Evolutionary conservation across 2,113 vertebrate genomes (phyloP), one percentile per base, ranked within the genome.

Genomic region (Casuarius casuarius): DNA sequence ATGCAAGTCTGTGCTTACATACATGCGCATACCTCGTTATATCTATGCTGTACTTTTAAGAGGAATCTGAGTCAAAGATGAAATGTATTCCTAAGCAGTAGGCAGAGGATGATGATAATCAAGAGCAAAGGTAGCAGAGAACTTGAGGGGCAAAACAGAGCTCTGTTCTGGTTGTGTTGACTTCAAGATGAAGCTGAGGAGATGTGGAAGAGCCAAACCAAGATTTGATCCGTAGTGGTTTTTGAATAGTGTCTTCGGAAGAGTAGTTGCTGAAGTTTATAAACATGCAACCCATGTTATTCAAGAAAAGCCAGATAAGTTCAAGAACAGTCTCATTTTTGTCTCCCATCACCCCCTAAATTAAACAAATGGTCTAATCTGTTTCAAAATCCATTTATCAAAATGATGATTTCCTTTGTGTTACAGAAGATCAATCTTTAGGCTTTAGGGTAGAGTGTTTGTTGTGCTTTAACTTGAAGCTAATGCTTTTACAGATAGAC

Each of bases 381-480:
- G 28, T 79, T 88, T 90, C 62, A 25, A 67, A 82, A 85, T 92
- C 84, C 10, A 25, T 79, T 42, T 81, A 74, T 92, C 74, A 71
- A 22, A 85, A 54, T 66, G 38, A 33, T 44, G 72, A 33, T 74
- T 86, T 90, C 46, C 26, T 88, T 84, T 81, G 29, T 73, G 59
- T 21, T 71, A 11, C 52, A 49, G 17, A 52, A 83, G 63, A 35
- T 42, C 42, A 51, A 28, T 84, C 21, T 56, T 59, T 73, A 54
- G 46, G 25, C 29, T 92, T 89, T 63, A 66, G 40, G 29, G 31
- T 10, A 63, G 38, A 44, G 33, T 48, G 4, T 61, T 71, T 63
- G 29, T 52, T 6, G 4, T 22, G 38, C 29, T 90, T 79, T 49
- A 74, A 33, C 26, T 56, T 84, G 33, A 61, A 77, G 17, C 23